Conservation (phyloP, 2,888 invertebrate species). For the Clivina fossor region DNA sequence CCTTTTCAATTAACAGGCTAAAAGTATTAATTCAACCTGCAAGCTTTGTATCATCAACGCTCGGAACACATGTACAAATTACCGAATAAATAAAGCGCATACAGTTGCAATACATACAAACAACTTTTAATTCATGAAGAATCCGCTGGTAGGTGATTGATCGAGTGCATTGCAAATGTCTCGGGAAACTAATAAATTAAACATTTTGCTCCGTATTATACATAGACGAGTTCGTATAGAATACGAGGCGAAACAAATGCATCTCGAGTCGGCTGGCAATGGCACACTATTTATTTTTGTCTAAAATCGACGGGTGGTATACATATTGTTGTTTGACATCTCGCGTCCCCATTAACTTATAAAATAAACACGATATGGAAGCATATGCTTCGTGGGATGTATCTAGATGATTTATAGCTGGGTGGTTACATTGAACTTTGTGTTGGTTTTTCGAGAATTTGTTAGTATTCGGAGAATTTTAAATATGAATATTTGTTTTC, state of each 20-base stretch:
- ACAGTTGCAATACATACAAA: neutral
- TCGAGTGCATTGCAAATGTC: conserved; percentile 22
- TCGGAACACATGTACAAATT: no score
- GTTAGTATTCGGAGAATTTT: no score
- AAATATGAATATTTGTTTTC: no score
- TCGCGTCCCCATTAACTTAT: conserved; percentile 25
- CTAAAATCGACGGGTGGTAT: neutral
- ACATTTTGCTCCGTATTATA: conserved; percentile 22
- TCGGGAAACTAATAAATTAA: conserved; percentile 28
- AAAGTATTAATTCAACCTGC: no score
- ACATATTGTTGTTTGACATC: conserved; percentile 12
- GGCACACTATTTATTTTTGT: conserved; percentile 21
- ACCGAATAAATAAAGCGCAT: no score
- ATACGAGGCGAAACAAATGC: conserved; percentile 11
- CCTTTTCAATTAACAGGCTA: no score
- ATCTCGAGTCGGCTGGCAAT: conserved; percentile 4
- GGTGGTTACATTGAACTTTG: no score
- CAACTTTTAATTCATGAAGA: conserved; percentile 25
- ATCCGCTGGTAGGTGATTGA: conserved; percentile 24
- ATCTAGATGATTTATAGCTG: no score
- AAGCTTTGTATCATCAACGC: no score
- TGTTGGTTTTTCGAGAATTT: no score
- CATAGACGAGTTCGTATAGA: conserved; percentile 2
- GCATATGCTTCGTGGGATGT: conserved; percentile 16
- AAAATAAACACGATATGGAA: conserved; percentile 19